Evolutionary conservation across 2,113 vertebrate species (phyloP), one percentile per base, ranked within the genome.

Genomic region (Lycaon pictus): DNA sequence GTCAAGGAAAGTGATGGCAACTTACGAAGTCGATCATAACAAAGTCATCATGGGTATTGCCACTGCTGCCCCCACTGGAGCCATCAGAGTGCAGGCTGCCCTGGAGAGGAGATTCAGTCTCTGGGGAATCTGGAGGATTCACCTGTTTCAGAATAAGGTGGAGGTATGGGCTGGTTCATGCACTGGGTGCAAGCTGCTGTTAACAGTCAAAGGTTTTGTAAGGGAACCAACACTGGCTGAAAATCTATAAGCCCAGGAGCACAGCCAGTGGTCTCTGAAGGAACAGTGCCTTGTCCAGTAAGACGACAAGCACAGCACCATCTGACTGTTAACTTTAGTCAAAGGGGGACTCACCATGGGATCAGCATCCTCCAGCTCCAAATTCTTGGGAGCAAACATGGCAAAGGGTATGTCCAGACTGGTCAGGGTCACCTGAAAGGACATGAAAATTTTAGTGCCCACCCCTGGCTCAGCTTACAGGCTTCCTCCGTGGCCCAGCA

Each of bases 1-100:
- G 87, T 25, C 48, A 53, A 60, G 37, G 58, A 65, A 19, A 17
- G 74, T 3, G 69, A 79, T 0, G 2, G 62, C 35, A 35, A 99
- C 99, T 98, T 99, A 99, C 99, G 93, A 99, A 99, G 98, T 99
- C 99, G 0, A 99, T 98, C 99, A 99, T 99, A 93, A 99, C 99
- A 19, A 99, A 99, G 98, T 99, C 99, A 1, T 99, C 99, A 0
- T 99, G 99, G 37, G 98, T 97, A 85, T 99, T 99, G 60, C 99
- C 99, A 1, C 98, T 98, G 97, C 99, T 99, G 94, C 99, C 99
- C 13, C 99, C 99, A 22, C 99, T 99, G 77, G 99, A 99, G 98
- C 99, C 99, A 84, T 99, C 98, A 0, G 99, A 99, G 95, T 99
- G 99, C 90, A 99, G 99, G 97, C 99, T 99, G 98, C 99, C 99